phyloP scores from a whole-genome alignment of 2,888 invertebrate genomes.

The Tyria jacobaeae region DNA sequence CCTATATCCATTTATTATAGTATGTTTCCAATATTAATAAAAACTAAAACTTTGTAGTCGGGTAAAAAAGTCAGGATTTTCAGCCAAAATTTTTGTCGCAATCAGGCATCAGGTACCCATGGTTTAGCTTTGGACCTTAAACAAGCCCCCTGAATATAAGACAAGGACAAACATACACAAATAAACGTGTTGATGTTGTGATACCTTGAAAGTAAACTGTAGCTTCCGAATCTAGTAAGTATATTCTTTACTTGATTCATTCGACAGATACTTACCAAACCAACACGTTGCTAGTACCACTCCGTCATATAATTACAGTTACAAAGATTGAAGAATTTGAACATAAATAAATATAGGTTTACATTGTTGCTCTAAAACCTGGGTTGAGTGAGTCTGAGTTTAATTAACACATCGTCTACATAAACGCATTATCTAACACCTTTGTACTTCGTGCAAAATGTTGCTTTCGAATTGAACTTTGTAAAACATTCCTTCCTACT shows the following conservation, averaged over 20 bases:
- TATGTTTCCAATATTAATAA: too few relatives aligned
- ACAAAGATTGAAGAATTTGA: background rate
- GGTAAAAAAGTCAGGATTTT: too few relatives aligned
- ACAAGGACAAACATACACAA: too few relatives aligned
- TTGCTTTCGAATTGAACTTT: background rate
- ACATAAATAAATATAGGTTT: background rate
- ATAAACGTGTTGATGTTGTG: background rate
- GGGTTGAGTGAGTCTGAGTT: too few relatives aligned
- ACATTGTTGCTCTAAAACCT: background rate
- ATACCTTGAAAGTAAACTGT: background rate
- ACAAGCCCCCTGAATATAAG: too few relatives aligned
- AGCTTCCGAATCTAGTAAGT: background rate
- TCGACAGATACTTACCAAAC: background rate
- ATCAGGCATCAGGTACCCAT: too few relatives aligned
- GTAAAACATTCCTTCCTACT: background rate
- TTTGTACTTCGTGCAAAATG: background rate
- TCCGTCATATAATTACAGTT: background rate
- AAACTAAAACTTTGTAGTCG: too few relatives aligned
- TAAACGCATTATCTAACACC: background rate
- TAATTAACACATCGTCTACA: constrained; percentile 2
- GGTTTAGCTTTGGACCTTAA: too few relatives aligned
- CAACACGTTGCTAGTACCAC: background rate
- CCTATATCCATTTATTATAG: too few relatives aligned
- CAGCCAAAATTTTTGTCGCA: too few relatives aligned
- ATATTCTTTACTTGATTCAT: background rate